phyloP scores from a whole-genome alignment of 2,888 invertebrate genomes.

The Tetramorium bicarinatum region DNA sequence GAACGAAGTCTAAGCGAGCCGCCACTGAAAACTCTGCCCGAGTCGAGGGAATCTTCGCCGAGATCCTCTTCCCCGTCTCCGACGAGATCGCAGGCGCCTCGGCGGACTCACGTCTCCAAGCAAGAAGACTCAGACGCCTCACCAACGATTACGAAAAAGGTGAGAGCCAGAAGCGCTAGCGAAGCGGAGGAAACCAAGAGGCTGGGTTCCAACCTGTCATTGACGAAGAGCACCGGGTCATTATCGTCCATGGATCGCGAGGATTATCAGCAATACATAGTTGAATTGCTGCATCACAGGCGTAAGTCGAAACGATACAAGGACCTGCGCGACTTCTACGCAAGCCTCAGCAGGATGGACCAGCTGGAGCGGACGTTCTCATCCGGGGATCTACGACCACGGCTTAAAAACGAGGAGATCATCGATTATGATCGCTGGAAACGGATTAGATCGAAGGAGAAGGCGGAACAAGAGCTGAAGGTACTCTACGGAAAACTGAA shows the following conservation, averaged over 20 bases:
- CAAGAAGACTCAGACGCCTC: slow-evolving; percentile 79
- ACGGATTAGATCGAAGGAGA: slow-evolving; percentile 92
- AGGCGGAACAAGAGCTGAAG: slow-evolving; percentile 94
- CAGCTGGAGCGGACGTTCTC: slow-evolving; percentile 93
- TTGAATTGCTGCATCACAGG: slow-evolving; percentile 90
- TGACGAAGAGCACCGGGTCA: slow-evolving; percentile 86
- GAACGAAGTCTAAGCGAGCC: slow-evolving; percentile 90
- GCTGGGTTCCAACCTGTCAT: slow-evolving; percentile 79
- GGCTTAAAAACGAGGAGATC: slow-evolving; percentile 92
- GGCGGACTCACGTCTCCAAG: slow-evolving; percentile 89
- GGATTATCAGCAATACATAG: slow-evolving; percentile 90
- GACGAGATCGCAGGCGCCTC: slow-evolving; percentile 90
- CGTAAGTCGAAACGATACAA: slow-evolving; percentile 93
- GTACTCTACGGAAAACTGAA: slow-evolving; percentile 92
- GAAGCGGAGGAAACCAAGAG: slow-evolving; percentile 87
- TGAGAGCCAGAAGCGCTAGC: slow-evolving; percentile 90
- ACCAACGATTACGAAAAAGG: slow-evolving; percentile 82
- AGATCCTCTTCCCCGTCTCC: slow-evolving; percentile 88
- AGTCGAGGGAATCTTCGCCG: slow-evolving; percentile 67
- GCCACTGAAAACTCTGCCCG: slow-evolving; percentile 87
- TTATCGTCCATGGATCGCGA: slow-evolving; percentile 87
- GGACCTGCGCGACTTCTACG: slow-evolving; percentile 94
- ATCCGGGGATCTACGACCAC: slow-evolving; percentile 90
- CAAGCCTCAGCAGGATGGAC: slow-evolving; percentile 94
- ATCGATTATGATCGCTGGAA: slow-evolving; percentile 96